These are phyloP conservation scores for Lycocorax pyrrhopterus DNA, from an alignment of 2,113 vertebrate species.

Conservation along the genomic window DNA sequence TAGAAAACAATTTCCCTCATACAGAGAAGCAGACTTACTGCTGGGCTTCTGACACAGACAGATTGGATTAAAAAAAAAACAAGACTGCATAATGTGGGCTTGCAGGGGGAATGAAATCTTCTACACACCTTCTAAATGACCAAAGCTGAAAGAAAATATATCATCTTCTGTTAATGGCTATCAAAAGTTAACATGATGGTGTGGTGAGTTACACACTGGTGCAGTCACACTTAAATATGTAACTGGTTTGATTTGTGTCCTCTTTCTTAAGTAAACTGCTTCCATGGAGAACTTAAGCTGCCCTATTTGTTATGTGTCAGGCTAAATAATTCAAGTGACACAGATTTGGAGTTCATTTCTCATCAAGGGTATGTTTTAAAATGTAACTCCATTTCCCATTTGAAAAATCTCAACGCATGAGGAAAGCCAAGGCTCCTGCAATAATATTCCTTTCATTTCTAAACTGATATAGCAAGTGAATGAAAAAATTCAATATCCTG, in stretches of 20 bases:
- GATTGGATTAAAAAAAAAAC: slow-evolving; percentile 58
- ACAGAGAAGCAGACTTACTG: slow-evolving; percentile 72
- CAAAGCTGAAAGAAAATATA: slow-evolving; percentile 50
- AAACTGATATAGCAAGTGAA: neutral
- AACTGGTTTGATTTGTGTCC: slow-evolving; percentile 30
- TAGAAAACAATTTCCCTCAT: slow-evolving; percentile 81
- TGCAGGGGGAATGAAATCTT: slow-evolving; percentile 44
- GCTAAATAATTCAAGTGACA: slow-evolving; percentile 42
- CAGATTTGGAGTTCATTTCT: slow-evolving; percentile 20
- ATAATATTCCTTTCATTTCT: neutral
- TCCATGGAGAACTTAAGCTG: neutral
- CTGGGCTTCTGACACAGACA: slow-evolving; percentile 74
- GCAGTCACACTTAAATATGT: slow-evolving; percentile 35
- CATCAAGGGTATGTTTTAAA: slow-evolving; percentile 19
- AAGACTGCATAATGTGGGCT: slow-evolving; percentile 61
- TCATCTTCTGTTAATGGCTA: slow-evolving; percentile 9
- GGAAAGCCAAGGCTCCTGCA: neutral
- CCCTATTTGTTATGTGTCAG: slow-evolving; percentile 13
- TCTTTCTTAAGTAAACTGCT: slow-evolving; percentile 33
- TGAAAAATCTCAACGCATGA: slow-evolving; percentile 10
- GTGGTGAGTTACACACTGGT: neutral
- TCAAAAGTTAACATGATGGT: neutral
- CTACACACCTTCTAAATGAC: slow-evolving; percentile 55
- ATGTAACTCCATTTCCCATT: neutral
- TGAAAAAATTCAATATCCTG: neutral